Percentiles rank a stretch among this genome's conserved stretches.
phyloP scores from a whole-genome alignment of 2,113 vertebrate genomes.

The Ictalurus punctatus region DNA sequence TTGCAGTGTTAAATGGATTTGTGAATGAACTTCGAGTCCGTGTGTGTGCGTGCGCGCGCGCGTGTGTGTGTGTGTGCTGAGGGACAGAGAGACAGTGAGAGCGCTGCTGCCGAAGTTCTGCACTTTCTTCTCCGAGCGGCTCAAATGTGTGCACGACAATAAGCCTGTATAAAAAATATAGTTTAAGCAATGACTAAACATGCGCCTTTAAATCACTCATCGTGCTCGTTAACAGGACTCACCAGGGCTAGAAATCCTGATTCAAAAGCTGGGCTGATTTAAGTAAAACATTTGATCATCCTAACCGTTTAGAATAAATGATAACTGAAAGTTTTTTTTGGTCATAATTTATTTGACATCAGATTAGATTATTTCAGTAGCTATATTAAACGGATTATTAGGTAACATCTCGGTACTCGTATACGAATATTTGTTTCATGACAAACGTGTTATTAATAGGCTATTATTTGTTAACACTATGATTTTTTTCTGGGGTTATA shows the following conservation, averaged over 20 bases:
- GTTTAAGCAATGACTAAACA: neutral
- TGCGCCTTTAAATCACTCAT: neutral
- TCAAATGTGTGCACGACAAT: neutral
- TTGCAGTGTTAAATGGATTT: constrained; percentile 41
- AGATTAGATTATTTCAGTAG: neutral
- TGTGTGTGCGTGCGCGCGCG: neutral
- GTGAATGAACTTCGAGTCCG: constrained; percentile 51
- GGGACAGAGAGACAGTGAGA: neutral
- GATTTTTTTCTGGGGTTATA: neutral
- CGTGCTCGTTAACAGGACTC: neutral
- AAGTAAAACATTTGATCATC: neutral
- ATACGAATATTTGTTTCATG: neutral
- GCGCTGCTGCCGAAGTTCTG: neutral
- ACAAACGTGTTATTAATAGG: neutral
- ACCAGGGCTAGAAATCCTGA: neutral
- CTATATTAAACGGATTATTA: neutral
- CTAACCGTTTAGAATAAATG: neutral
- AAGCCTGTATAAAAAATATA: neutral
- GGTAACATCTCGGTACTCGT: neutral
- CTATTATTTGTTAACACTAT: neutral
- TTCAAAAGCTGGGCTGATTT: neutral
- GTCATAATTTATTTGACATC: neutral
- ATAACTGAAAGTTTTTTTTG: neutral
- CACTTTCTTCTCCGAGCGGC: neutral
- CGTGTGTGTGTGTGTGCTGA: neutral